A percentile compares a stretch with the other conserved stretches of the same genome.
These are phyloP conservation scores for Epinotia brunnichana DNA, from an alignment of 2,888 invertebrate species.

Conservation along the genomic window DNA sequence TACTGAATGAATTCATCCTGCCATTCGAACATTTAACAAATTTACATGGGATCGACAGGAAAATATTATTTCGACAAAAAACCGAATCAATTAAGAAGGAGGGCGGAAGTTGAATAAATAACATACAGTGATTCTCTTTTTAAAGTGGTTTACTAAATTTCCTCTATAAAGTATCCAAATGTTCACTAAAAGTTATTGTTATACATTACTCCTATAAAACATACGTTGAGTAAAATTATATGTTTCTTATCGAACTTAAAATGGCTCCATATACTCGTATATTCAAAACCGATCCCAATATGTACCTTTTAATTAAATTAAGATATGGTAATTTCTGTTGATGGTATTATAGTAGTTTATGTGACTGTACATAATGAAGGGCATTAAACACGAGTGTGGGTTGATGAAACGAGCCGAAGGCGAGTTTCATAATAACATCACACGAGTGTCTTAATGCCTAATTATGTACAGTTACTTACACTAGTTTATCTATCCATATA, in stretches of 20 bases:
- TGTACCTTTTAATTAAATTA: constrained; percentile 13
- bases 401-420: too few species aligned
- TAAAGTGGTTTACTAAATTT: not conserved
- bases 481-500: too few species aligned
- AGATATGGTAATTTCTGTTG: constrained; percentile 2
- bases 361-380: too few species aligned
- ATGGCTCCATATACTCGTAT: not conserved
- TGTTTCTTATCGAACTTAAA: not conserved
- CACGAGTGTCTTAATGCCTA: too few species aligned
- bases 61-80: constrained; percentile 10
- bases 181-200: not conserved
- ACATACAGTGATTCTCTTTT: not conserved
- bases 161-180: not conserved
- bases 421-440: too few species aligned
- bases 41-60: constrained; percentile 5
- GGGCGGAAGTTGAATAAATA: not conserved
- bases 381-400: too few species aligned
- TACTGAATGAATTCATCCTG: constrained; percentile 10
- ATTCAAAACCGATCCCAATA: not conserved
- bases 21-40: not conserved
- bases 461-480: too few species aligned
- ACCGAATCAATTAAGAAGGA: constrained; percentile 8
- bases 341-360: too few species aligned
- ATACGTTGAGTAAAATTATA: too few species aligned
- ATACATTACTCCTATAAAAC: not conserved